These are phyloP conservation scores for Semnornis frantzii DNA, from an alignment of 2,113 vertebrate genomes.

Conservation along the genomic window DNA sequence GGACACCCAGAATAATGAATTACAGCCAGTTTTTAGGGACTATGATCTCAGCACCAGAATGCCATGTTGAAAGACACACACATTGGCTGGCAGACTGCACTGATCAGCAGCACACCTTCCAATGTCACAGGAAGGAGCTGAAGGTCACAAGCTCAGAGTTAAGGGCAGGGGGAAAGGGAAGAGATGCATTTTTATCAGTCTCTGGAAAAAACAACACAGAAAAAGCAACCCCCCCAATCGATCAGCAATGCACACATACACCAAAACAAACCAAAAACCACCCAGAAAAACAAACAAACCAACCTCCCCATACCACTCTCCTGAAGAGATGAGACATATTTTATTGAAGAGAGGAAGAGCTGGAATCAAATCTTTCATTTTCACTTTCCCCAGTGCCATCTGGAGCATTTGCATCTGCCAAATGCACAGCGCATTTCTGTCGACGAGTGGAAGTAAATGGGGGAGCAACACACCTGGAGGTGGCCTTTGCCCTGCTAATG, in stretches of 20 bases:
- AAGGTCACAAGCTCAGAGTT: neutral
- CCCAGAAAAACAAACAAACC: neutral
- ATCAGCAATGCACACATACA: no score
- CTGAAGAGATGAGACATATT: neutral
- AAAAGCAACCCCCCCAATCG: no score
- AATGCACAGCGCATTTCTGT: neutral
- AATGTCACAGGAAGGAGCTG: neutral
- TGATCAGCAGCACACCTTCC: neutral
- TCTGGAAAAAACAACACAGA: neutral
- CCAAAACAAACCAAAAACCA: neutral
- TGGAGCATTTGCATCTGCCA: slow-evolving; percentile 41
- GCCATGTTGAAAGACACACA: fast-evolving
- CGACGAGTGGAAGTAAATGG: neutral
- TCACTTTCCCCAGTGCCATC: slow-evolving; percentile 38
- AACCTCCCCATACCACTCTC: neutral
- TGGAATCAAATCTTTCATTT: slow-evolving; percentile 17
- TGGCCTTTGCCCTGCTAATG: neutral
- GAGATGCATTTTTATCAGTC: neutral
- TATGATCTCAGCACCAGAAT: neutral
- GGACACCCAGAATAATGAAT: neutral
- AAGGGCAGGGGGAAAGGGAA: neutral
- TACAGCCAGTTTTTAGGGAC: neutral
- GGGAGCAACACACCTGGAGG: neutral
- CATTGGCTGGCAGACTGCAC: neutral
- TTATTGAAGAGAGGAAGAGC: neutral